Percentiles rank a stretch among this genome's conserved stretches.
These are phyloP conservation scores for Stegana nigrithorax DNA, from an alignment of 2,888 invertebrate genomes.

Conservation along the genomic window DNA sequence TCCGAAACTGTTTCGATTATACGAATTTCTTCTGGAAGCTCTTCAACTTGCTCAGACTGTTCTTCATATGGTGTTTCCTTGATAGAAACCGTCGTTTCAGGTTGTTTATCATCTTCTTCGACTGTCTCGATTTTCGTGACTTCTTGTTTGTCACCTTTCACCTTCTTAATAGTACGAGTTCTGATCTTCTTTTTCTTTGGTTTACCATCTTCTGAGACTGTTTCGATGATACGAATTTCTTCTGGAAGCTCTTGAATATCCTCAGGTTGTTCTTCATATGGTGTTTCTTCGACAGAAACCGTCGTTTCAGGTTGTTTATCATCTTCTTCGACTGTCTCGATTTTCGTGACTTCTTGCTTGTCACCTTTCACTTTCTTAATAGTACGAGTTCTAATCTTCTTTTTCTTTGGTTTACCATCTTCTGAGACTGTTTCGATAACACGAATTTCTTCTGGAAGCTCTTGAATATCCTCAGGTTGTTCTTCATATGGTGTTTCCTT, in stretches of 20 bases:
- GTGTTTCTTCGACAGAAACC: conserved; percentile 39
- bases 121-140: conserved; percentile 48
- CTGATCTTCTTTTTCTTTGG: conserved; percentile 42
- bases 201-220: conserved; percentile 36
- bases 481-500: conserved; percentile 37
- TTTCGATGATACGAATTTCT: conserved; percentile 40
- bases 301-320: conserved; percentile 44
- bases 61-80: conserved; percentile 35
- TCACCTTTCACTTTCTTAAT: conserved; percentile 49
- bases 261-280: conserved; percentile 27
- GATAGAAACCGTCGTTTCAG: conserved; percentile 43
- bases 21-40: conserved; percentile 28
- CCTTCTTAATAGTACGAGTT: conserved; percentile 47
- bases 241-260: conserved; percentile 42
- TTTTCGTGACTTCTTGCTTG: conserved; percentile 48
- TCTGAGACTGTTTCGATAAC: conserved; percentile 40
- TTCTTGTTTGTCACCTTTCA: conserved; percentile 46
- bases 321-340: conserved; percentile 50
- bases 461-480: conserved; percentile 30
- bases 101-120: conserved; percentile 42
- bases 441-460: conserved; percentile 45
- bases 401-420: conserved; percentile 42
- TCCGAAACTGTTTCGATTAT: conserved; percentile 25
- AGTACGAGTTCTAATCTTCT: conserved; percentile 45
- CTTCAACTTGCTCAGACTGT: conserved; percentile 13